These are phyloP conservation scores for Liopterus haemorrhoidalis DNA, from an alignment of 2,888 invertebrate genomes.

Conservation along the genomic window DNA sequence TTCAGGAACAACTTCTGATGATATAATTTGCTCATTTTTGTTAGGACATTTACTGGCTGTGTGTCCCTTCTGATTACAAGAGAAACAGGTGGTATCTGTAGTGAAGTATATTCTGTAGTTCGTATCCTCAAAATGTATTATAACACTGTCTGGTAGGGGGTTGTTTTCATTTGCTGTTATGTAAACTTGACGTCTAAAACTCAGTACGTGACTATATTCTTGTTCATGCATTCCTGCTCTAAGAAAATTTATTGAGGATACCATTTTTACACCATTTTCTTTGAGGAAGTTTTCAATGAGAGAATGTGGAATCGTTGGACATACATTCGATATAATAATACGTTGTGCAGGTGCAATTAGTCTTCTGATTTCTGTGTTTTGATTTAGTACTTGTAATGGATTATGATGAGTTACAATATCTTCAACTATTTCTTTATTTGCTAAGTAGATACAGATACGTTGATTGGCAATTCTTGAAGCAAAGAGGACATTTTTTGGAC, in stretches of 20 bases:
- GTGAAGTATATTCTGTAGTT: slow-evolving; percentile 4
- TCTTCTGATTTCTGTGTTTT: slow-evolving; percentile 9
- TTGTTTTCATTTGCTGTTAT: slow-evolving; percentile 1
- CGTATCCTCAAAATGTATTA: neutral
- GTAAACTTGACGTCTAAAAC: slow-evolving; percentile 5
- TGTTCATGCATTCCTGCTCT: slow-evolving; percentile 7
- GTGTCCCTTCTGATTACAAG: too few relatives aligned
- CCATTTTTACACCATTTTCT: slow-evolving; percentile 1
- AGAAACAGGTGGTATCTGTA: too few relatives aligned
- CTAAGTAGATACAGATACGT: slow-evolving; percentile 14
- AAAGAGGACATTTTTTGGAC: slow-evolving; percentile 16
- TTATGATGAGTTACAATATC: slow-evolving; percentile 12
- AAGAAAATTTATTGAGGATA: slow-evolving; percentile 3
- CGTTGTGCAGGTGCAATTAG: slow-evolving; percentile 10
- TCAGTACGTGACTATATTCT: slow-evolving; percentile 6
- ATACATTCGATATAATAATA: slow-evolving; percentile 17
- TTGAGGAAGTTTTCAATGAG: slow-evolving; percentile 4
- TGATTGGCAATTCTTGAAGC: slow-evolving; percentile 16
- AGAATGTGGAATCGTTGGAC: slow-evolving; percentile 11
- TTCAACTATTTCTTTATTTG: slow-evolving; percentile 9
- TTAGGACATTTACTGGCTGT: too few relatives aligned
- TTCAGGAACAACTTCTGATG: too few relatives aligned
- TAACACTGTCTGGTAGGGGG: neutral
- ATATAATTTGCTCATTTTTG: too few relatives aligned
- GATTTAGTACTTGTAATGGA: slow-evolving; percentile 3